These are phyloP conservation scores for Pilophorus perplexus DNA, from an alignment of 2,888 invertebrate genomes.

Conservation along the genomic window DNA sequence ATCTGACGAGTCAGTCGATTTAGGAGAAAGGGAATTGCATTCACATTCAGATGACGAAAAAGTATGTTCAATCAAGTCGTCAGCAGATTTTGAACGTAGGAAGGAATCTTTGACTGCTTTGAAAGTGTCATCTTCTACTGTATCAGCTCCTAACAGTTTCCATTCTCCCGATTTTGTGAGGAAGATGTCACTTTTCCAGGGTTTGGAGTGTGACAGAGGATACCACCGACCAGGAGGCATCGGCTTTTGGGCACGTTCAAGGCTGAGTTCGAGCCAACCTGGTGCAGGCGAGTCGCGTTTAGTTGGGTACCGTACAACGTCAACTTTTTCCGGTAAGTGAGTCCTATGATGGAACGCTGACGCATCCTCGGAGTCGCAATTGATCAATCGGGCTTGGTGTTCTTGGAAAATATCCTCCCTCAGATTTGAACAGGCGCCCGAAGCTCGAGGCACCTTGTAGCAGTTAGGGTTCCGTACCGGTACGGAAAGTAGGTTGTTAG, in stretches of 20 bases:
- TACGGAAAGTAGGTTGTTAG: slow-evolving; percentile 45
- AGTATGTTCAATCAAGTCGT: slow-evolving; percentile 39
- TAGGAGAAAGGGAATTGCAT: slow-evolving; percentile 46
- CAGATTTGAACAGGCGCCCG: slow-evolving; percentile 44
- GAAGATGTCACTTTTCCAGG: slow-evolving; percentile 48
- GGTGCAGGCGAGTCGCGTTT: slow-evolving; percentile 35
- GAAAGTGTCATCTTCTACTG: slow-evolving; percentile 8
- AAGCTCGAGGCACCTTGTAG: slow-evolving; percentile 48
- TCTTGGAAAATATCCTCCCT: slow-evolving; percentile 50
- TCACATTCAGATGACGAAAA: slow-evolving; percentile 45
- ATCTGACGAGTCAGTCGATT: slow-evolving; percentile 43
- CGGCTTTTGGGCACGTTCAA: slow-evolving; percentile 38
- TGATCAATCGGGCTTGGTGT: slow-evolving; percentile 49
- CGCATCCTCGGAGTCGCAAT: slow-evolving; percentile 50
- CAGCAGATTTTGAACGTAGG: slow-evolving; percentile 39
- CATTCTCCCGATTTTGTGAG: slow-evolving; percentile 46
- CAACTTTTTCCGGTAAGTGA: slow-evolving; percentile 10
- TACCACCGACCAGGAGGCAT: slow-evolving; percentile 43
- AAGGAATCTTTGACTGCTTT: slow-evolving; percentile 16
- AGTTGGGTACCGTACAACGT: slow-evolving; percentile 37
- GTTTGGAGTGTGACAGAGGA: slow-evolving; percentile 44
- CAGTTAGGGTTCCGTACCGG: slow-evolving; percentile 47
- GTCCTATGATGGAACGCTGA: slow-evolving; percentile 41
- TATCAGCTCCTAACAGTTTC: slow-evolving; percentile 43
- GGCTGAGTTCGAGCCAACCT: slow-evolving; percentile 41